Percentiles rank a stretch among this genome's conserved stretches.
These are phyloP conservation scores for Elysia chlorotica DNA, from an alignment of 1,140 invertebrate genomes.

Conservation along the genomic window DNA sequence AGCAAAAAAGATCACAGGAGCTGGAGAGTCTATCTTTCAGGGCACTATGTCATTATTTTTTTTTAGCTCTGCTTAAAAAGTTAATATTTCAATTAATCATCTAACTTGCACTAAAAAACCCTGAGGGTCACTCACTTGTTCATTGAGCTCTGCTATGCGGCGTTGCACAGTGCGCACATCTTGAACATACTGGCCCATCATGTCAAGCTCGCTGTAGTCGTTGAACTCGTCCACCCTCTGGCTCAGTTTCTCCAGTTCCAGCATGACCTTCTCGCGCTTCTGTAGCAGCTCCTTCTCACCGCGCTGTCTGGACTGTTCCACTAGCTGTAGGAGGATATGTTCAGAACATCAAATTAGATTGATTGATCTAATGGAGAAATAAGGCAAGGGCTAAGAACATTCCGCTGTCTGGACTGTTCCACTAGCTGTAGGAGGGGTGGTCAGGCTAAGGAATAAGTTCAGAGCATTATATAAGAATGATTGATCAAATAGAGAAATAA, in stretches of 20 bases:
- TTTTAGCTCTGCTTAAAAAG: too few species aligned
- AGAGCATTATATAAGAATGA: too few species aligned
- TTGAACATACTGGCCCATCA: constrained; percentile 64
- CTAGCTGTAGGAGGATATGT: constrained; percentile 65
- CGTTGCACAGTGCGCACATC: constrained; percentile 76
- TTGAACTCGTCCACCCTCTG: constrained; percentile 69
- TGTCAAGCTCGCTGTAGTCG: constrained; percentile 64
- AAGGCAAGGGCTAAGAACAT: too few species aligned
- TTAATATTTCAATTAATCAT: too few species aligned
- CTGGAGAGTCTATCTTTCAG: too few species aligned
- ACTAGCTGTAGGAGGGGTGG: constrained; percentile 67
- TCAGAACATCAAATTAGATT: too few species aligned
- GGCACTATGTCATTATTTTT: too few species aligned
- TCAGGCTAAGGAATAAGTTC: too few species aligned
- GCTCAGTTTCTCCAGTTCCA: constrained; percentile 73
- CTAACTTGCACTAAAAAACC: too few species aligned
- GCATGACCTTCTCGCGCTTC: constrained; percentile 73
- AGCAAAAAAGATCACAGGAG: too few species aligned
- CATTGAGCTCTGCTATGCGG: constrained; percentile 73
- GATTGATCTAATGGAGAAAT: too few species aligned
- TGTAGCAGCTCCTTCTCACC: constrained; percentile 77
- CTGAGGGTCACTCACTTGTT: constrained; percentile 39
- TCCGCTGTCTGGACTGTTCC: constrained; percentile 78
- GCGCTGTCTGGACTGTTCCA: constrained; percentile 78
- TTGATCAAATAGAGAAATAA: too few species aligned